Conservation (phyloP, 2,797 vertebrate genomes). For the Brachymystax lenok region DNA sequence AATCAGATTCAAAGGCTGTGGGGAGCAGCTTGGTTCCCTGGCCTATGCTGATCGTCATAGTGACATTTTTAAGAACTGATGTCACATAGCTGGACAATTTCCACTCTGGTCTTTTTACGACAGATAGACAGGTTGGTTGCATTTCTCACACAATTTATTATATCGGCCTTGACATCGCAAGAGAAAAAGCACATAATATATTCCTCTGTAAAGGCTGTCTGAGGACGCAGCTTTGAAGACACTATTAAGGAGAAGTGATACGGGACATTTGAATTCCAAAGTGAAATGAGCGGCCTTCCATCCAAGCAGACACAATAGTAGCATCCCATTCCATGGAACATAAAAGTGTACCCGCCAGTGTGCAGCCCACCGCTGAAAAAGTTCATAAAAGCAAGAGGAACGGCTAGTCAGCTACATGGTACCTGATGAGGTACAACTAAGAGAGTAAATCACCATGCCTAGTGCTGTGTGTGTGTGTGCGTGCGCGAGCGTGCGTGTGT, state of each 20-base stretch:
- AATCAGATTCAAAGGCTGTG: neutral
- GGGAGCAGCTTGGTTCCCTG: neutral
- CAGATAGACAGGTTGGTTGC: conserved; percentile 31
- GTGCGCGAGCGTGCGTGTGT: neutral
- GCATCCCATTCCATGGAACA: neutral
- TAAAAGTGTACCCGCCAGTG: neutral
- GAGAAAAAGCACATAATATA: neutral
- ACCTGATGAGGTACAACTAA: neutral
- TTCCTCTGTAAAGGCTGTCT: neutral
- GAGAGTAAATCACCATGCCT: neutral
- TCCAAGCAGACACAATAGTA: neutral
- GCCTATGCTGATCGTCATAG: neutral
- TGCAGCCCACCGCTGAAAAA: neutral
- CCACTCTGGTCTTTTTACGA: neutral
- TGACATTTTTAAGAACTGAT: neutral
- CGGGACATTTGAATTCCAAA: conserved; percentile 4
- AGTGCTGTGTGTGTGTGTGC: neutral
- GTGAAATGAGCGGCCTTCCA: conserved; percentile 6
- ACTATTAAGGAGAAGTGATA: neutral
- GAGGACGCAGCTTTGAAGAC: conserved; percentile 1
- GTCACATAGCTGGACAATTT: neutral
- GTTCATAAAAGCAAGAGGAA: neutral
- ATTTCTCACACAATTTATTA: neutral
- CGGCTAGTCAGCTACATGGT: neutral
- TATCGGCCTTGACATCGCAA: neutral